Evolutionary conservation across 2,113 vertebrate species (phyloP), one percentile per base, ranked within the genome.

Genomic region (Rhizomys pruinosus): DNA sequence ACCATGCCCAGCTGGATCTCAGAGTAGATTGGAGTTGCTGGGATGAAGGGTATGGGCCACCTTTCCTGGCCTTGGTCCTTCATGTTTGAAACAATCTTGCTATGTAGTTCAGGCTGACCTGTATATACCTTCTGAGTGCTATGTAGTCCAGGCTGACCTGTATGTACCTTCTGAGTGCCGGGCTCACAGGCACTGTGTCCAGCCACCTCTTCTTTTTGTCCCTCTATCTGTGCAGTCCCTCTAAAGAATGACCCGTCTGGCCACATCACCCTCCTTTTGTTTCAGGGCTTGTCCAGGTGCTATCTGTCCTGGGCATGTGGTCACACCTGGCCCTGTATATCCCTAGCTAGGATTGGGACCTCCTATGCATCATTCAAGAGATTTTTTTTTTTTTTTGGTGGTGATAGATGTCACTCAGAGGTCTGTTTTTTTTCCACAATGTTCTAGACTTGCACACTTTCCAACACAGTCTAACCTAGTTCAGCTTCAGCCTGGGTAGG

Each of bases 201-300:
- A 37, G 64, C 27, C 55, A 55, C 23, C 13, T 19, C 9, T 12
- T 59, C 47, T 47, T 94, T 82, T 91, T 84, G 34, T 97, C 97
- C 96, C 84, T 81, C 44, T 44, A 9, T 73, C 74, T 86, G 82
- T 87, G 66, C 7, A 71, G 74, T 23, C 76, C 79, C 88, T 77
- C 92, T 87, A 63, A 96, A 90, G 96, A 94, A 7, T n/a, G 29
- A 0, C 23, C 63, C n/a, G 17, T 66, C 32, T 55, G 10, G 76
- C 42, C 37, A 37, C 1, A 0, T 25, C 9, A 5, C 25, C 61
- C 61, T 32, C 32, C 47, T 74, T 52, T 89, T 5, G 0, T 27
- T 55, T 34, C 52, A 25, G 44, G n/a, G 23, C 84, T 93, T 39
- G 3, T 7, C 9, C 17, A 1, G 27, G 57, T 11, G 9, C 57